Base-by-base conservation (phyloP, 2,113 vertebrate species). In the Dendrocopos noguchii region DNA sequence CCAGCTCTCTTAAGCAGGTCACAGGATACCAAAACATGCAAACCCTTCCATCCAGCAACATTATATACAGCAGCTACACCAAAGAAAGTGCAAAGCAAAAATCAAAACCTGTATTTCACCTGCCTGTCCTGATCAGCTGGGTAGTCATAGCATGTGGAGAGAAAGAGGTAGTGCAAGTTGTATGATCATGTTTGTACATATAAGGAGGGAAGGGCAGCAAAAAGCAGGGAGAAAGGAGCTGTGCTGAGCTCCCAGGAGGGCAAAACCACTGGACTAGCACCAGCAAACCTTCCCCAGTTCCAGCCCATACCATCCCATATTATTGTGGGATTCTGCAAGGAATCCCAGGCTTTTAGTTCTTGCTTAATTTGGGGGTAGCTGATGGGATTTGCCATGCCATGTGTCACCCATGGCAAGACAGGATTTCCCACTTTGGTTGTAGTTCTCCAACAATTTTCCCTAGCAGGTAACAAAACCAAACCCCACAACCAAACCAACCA, bases 1-100 rank as follows among this genome's bases (percentile, higher is more conserved):
- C 50, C 60, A 88, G 7, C 71, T 80, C 68, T 82, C 77, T 90
- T 90, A 96, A 97, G 80, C 71, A 94, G 93, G 95, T 95, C 96
- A 95, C 63, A 79, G 86, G 81, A 91, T 74, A 86, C 84, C 70
- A 75, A 67, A 82, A 91, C 93, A 88, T 57, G 55, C 80, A 96
- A 95, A 94, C 84, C 91, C 85, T 85, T 84, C 80, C 59, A 80
- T 47, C 46, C 28, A 82, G 33, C 71, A 91, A 44, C 44, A 90
- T 8, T 33, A 72, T 28, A 82, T 72, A 15, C 60, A 91, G 57
- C 78, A 85, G 79, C 71, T 70, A 82, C 77, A 91, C 57, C 34
- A 87, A 95, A 78, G 56, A 63, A 60, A 94, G 28, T 33, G 18
- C 9, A 25, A 66, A 53, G 22, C 28, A n/a, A 57, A 66, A 34